A percentile compares a stretch with the other conserved stretches of the same genome.
Conservation (phyloP, 2,797 vertebrate species). For the Xerus rutilus region DNA sequence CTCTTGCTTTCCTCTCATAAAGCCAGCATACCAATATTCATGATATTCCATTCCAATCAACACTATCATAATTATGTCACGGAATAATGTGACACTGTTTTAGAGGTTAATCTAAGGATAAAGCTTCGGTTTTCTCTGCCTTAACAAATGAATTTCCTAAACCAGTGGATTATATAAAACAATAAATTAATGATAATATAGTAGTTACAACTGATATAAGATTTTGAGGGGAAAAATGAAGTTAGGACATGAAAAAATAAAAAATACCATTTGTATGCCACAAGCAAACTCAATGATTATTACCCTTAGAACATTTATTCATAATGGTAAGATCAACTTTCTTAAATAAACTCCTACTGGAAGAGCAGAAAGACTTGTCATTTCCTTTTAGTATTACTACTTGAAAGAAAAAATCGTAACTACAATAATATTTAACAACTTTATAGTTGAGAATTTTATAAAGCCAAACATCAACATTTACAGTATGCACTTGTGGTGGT, state of each 20-base stretch:
- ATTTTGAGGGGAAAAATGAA: slow-evolving; percentile 35
- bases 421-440: not conserved
- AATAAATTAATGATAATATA: not conserved
- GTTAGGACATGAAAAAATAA: not conserved
- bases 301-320: not conserved
- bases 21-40: not conserved
- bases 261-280: not conserved
- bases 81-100: not conserved
- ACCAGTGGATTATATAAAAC: slow-evolving; percentile 7
- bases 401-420: slow-evolving; percentile 8
- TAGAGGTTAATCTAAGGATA: slow-evolving; percentile 27
- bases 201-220: not conserved
- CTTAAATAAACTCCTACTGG: not conserved
- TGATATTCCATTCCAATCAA: not conserved
- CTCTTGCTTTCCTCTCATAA: not conserved
- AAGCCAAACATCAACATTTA: slow-evolving; percentile 76
- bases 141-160: slow-evolving; percentile 49
- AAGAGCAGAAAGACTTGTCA: not conserved
- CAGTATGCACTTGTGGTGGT: slow-evolving; percentile 91
- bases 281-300: not conserved
- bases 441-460: not conserved
- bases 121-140: slow-evolving; percentile 16
- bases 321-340: not conserved
- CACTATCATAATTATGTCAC: not conserved
- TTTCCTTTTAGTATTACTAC: slow-evolving; percentile 24